Percentiles rank a stretch among this genome's conserved stretches.
phyloP scores from a whole-genome alignment of 37 sponge, comb jelly and placozoan species.

The Petrosia ficiformis region DNA sequence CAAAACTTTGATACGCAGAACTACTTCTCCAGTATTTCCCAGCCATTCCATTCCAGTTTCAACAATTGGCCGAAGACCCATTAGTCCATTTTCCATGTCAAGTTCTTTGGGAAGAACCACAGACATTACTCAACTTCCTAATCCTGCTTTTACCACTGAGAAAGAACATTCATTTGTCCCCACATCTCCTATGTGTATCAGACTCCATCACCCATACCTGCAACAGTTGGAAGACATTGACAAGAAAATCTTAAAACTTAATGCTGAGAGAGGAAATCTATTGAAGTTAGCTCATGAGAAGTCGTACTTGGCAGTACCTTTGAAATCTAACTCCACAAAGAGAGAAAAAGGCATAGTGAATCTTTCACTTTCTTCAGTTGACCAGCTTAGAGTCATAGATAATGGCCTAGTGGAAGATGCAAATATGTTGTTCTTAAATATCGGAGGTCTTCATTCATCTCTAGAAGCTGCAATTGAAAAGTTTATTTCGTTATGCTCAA shows the following conservation, averaged over 20 bases:
- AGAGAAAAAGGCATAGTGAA: constrained; percentile 15
- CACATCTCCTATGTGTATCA: neutral
- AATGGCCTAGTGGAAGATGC: constrained; percentile 46
- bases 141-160: neutral
- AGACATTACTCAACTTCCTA: neutral
- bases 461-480: constrained; percentile 17
- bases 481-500: constrained; percentile 4
- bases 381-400: constrained; percentile 33
- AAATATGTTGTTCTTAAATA: constrained; percentile 22
- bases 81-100: neutral
- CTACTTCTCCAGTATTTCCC: constrained; percentile 29
- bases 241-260: constrained; percentile 52
- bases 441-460: constrained; percentile 36
- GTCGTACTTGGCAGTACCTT: neutral
- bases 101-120: neutral
- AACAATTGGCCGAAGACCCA: no score
- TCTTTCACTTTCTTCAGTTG: constrained; percentile 28
- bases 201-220: neutral
- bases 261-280: constrained; percentile 53
- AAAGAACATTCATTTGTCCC: neutral
- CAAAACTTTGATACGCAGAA: no score
- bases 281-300: constrained; percentile 24
- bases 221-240: constrained; percentile 36
- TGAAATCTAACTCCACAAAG: neutral
- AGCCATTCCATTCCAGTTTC: constrained; percentile 35